Percentiles rank a stretch among this genome's conserved stretches.
These are phyloP conservation scores for Nasonovia ribisnigri DNA, from an alignment of 2,888 invertebrate species.

Conservation along the genomic window DNA sequence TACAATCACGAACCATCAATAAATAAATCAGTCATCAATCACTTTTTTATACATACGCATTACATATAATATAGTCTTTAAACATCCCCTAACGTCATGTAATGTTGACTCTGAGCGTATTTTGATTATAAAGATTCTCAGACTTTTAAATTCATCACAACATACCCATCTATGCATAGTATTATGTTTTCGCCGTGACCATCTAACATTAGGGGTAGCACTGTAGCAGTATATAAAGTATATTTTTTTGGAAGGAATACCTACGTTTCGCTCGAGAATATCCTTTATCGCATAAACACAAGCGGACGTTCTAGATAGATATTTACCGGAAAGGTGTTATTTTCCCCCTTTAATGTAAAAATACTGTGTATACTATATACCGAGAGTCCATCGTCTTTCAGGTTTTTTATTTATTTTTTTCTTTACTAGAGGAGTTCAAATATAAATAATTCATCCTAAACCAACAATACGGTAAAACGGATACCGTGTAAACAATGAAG, in stretches of 20 bases:
- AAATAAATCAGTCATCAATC: neutral
- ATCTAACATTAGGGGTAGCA: neutral
- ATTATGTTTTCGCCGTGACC: neutral
- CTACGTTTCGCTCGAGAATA: neutral
- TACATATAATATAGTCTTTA: neutral
- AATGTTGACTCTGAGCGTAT: neutral
- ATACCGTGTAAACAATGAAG: slow-evolving; percentile 64
- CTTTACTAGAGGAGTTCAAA: slow-evolving; percentile 35
- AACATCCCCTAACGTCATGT: neutral
- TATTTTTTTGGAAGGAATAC: neutral
- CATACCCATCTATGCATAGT: neutral
- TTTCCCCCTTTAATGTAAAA: slow-evolving; percentile 50
- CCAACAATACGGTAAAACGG: slow-evolving; percentile 62
- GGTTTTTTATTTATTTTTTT: slow-evolving; percentile 16
- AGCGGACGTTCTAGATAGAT: neutral
- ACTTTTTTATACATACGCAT: neutral
- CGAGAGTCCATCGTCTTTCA: slow-evolving; percentile 35
- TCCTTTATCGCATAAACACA: slow-evolving; percentile 40
- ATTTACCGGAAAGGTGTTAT: slow-evolving; percentile 52
- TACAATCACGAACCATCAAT: neutral
- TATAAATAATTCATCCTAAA: slow-evolving; percentile 65
- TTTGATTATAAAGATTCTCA: neutral
- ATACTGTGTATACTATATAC: slow-evolving; percentile 32
- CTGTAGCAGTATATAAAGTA: neutral
- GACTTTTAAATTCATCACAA: neutral